Conservation (phyloP, 2,888 invertebrate genomes). For the Tricholauxania praeusta region DNA sequence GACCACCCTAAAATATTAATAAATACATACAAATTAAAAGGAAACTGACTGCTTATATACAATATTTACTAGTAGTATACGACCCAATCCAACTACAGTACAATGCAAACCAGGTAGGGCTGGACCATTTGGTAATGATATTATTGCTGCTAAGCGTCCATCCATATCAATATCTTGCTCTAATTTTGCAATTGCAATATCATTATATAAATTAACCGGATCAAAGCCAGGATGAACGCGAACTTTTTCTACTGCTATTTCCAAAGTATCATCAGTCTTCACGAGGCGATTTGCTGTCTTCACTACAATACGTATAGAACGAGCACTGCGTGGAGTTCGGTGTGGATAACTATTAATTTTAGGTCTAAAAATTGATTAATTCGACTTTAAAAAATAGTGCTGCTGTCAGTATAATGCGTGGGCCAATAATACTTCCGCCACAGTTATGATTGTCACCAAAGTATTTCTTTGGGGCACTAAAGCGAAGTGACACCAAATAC, state of each 20-base stretch:
- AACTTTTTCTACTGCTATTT: too few relatives aligned
- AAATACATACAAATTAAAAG: too few relatives aligned
- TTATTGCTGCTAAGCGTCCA: neutral
- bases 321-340: neutral
- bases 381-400: neutral
- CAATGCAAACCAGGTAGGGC: slow-evolving; percentile 39
- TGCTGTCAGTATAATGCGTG: slow-evolving; percentile 14
- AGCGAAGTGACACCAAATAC: slow-evolving; percentile 36
- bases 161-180: slow-evolving; percentile 17
- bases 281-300: slow-evolving; percentile 33
- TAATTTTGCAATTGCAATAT: slow-evolving; percentile 29
- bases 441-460: slow-evolving; percentile 19
- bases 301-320: slow-evolving; percentile 19
- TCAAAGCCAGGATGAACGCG: neutral
- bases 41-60: too few relatives aligned
- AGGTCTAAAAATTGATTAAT: too few relatives aligned
- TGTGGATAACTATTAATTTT: too few relatives aligned
- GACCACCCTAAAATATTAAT: neutral
- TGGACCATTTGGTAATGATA: slow-evolving; percentile 14
- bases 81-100: slow-evolving; percentile 54
- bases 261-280: neutral
- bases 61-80: slow-evolving; percentile 48
- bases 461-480: too few relatives aligned
- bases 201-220: neutral
- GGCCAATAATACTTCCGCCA: slow-evolving; percentile 6